A percentile compares a stretch with the other conserved stretches of the same genome.
Evolutionary conservation across 2,888 invertebrate species (phyloP).

Genomic region (Raillietiella orientalis): DNA sequence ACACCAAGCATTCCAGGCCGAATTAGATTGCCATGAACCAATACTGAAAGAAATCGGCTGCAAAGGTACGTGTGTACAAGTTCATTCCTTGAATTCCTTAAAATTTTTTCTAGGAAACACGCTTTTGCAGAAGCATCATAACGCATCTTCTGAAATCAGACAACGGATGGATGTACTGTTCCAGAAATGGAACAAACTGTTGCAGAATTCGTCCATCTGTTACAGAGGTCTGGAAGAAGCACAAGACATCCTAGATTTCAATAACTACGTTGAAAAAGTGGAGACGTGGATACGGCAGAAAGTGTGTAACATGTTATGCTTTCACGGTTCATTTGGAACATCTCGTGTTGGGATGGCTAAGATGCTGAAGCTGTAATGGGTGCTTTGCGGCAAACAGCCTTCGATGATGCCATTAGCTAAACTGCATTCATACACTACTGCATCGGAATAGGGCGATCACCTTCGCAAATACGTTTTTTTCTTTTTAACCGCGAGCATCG

Average conservation of each 20-base stretch:
- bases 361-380: too few relatives aligned
- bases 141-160: conserved; percentile 29
- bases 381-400: too few relatives aligned
- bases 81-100: not conserved
- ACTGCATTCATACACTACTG: too few relatives aligned
- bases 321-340: too few relatives aligned
- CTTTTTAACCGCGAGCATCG: too few relatives aligned
- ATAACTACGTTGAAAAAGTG: conserved; percentile 77
- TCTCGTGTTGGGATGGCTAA: too few relatives aligned
- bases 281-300: conserved; percentile 94
- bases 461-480: too few relatives aligned
- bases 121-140: conserved; percentile 32
- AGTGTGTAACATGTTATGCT: too few relatives aligned
- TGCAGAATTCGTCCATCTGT: conserved; percentile 29
- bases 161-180: conserved; percentile 32
- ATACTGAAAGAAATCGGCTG: conserved; percentile 46
- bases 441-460: too few relatives aligned
- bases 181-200: conserved; percentile 36
- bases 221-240: conserved; percentile 76
- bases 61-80: conserved; percentile 8
- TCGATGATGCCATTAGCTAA: too few relatives aligned
- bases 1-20: conserved; percentile 79
- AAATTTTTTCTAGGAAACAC: too few relatives aligned
- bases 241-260: conserved; percentile 84
- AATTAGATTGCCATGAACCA: conserved; percentile 52